Conservation (phyloP, 2,113 vertebrate genomes). For the Tachysurus fulvidraco region DNA sequence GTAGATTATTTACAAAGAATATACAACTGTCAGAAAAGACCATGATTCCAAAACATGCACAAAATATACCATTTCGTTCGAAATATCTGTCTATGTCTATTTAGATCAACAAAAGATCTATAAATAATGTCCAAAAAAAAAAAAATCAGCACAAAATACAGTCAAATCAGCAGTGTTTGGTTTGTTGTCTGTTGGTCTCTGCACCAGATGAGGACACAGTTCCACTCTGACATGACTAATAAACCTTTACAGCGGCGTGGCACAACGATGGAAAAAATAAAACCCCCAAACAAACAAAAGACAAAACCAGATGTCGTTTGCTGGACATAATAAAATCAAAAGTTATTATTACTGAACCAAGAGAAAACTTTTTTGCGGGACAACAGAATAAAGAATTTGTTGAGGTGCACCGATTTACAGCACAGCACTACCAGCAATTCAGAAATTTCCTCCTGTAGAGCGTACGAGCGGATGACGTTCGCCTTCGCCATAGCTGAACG, state of each 20-base stretch:
- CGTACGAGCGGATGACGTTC: not conserved
- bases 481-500: not conserved
- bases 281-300: too few relatives aligned
- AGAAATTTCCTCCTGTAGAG: not conserved
- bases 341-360: not conserved
- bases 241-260: not conserved
- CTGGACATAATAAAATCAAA: not conserved
- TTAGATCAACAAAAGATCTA: constrained; percentile 72
- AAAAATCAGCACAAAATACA: not conserved
- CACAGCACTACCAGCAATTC: too few relatives aligned
- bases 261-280: not conserved
- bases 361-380: not conserved
- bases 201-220: constrained; percentile 2
- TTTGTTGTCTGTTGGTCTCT: constrained; percentile 36
- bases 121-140: constrained; percentile 64
- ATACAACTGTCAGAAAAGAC: constrained; percentile 77
- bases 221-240: not conserved
- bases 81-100: constrained; percentile 70
- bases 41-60: constrained; percentile 72
- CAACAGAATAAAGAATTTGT: not conserved
- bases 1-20: constrained; percentile 79
- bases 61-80: constrained; percentile 75
- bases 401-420: not conserved
- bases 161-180: constrained; percentile 26
- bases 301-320: not conserved